phyloP scores from a whole-genome alignment of 2,797 vertebrate genomes.

The Mycteria americana region DNA sequence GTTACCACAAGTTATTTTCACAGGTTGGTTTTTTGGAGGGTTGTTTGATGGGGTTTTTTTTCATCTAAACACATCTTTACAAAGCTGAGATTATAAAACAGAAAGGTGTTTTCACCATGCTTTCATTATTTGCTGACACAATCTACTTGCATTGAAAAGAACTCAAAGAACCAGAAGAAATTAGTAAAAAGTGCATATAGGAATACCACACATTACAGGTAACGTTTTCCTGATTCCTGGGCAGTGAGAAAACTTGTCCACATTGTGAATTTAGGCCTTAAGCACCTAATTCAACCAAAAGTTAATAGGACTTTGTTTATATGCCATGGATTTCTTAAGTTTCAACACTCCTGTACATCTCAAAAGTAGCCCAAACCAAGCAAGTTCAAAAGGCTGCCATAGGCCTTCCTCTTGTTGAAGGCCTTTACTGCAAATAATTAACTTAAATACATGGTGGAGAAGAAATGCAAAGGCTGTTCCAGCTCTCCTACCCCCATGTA shows the following conservation, averaged over 20 bases:
- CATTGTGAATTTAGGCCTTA: neutral
- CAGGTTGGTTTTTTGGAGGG: neutral
- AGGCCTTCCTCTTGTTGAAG: neutral
- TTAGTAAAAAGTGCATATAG: neutral
- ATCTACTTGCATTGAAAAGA: neutral
- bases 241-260: neutral
- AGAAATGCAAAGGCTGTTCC: neutral
- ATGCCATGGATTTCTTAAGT: neutral
- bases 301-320: neutral
- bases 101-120: constrained; percentile 4
- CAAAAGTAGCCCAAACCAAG: neutral
- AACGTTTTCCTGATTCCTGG: neutral
- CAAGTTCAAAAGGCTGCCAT: neutral
- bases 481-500: fast-evolving
- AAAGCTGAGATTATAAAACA: constrained; percentile 17
- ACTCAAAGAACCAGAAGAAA: neutral
- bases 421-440: neutral
- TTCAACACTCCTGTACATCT: neutral
- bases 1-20: constrained; percentile 1
- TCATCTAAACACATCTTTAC: neutral
- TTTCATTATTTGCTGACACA: neutral
- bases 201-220: neutral
- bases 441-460: neutral
- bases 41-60: neutral
- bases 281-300: neutral